Percentiles rank a stretch among this genome's conserved stretches.
phyloP scores from a whole-genome alignment of 2,888 invertebrate species.

The Apamea crenata region DNA sequence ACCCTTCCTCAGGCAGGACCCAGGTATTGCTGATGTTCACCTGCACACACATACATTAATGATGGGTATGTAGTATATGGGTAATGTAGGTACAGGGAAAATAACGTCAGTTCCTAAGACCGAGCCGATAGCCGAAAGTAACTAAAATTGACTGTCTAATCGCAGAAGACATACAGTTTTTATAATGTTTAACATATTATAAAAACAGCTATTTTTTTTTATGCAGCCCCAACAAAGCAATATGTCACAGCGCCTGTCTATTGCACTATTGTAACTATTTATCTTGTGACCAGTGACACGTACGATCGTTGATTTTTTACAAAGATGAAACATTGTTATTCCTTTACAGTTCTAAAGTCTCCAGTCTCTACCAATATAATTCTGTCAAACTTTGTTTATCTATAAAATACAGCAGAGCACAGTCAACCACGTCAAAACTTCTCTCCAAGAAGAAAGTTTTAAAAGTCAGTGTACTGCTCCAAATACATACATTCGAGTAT shows the following conservation, averaged over 20 bases:
- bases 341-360: conserved; percentile 6
- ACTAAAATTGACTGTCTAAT: neutral
- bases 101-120: neutral
- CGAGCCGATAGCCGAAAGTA: neutral
- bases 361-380: conserved; percentile 35
- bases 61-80: no score
- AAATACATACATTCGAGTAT: conserved; percentile 48
- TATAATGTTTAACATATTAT: neutral
- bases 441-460: conserved; percentile 55
- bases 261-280: conserved; percentile 44
- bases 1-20: conserved; percentile 95
- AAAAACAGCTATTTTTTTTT: conserved; percentile 10
- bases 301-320: neutral
- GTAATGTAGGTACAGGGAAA: no score
- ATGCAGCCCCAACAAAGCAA: conserved; percentile 10
- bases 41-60: conserved; percentile 84
- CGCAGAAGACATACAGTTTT: neutral
- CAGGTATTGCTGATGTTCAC: conserved; percentile 96
- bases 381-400: conserved; percentile 50
- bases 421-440: conserved; percentile 45
- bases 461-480: conserved; percentile 46
- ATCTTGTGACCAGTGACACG: conserved; percentile 12
- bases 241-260: conserved; percentile 48
- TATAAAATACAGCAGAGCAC: conserved; percentile 36
- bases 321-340: conserved; percentile 15